Conservation (phyloP, 92 coral and sea anemone species). For the Zoanthus sansibaricus region DNA sequence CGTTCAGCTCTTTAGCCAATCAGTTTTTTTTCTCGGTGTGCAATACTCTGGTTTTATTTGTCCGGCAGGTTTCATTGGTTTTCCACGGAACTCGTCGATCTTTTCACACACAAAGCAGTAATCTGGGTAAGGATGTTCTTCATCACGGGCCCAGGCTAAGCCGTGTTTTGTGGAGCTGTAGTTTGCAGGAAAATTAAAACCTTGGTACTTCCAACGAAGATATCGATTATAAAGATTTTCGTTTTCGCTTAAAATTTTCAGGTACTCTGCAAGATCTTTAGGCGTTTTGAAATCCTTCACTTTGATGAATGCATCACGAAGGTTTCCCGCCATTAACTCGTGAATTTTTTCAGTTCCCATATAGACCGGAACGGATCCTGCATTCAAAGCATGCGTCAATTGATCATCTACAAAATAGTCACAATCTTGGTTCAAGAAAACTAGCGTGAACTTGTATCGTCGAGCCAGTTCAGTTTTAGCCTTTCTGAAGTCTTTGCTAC, state of each 20-base stretch:
- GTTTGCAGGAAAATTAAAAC: constrained; percentile 46
- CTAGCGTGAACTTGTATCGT: constrained; percentile 70
- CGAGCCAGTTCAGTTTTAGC: constrained; percentile 52
- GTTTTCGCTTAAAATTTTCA: constrained; percentile 56
- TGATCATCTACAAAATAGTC: constrained; percentile 79
- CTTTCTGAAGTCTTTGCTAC: constrained; percentile 25
- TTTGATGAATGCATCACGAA: constrained; percentile 55
- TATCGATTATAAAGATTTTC: constrained; percentile 64
- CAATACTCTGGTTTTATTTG: not conserved
- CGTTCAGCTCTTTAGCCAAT: not conserved
- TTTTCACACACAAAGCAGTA: constrained; percentile 4
- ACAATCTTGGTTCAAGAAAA: constrained; percentile 76
- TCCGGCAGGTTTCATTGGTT: constrained; percentile 2
- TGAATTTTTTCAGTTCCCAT: constrained; percentile 76
- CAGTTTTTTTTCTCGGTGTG: not conserved
- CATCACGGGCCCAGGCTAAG: not conserved
- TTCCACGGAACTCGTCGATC: not conserved
- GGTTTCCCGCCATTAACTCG: constrained; percentile 70
- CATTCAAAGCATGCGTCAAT: constrained; percentile 68
- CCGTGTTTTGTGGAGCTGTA: constrained; percentile 2
- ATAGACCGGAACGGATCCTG: constrained; percentile 77
- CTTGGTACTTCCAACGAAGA: constrained; percentile 73
- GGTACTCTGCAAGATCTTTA: constrained; percentile 64
- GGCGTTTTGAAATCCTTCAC: constrained; percentile 72
- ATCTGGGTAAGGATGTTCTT: not conserved